Evolutionary conservation across 2,113 vertebrate genomes (phyloP).

Genomic region (Oostethus manadensis): DNA sequence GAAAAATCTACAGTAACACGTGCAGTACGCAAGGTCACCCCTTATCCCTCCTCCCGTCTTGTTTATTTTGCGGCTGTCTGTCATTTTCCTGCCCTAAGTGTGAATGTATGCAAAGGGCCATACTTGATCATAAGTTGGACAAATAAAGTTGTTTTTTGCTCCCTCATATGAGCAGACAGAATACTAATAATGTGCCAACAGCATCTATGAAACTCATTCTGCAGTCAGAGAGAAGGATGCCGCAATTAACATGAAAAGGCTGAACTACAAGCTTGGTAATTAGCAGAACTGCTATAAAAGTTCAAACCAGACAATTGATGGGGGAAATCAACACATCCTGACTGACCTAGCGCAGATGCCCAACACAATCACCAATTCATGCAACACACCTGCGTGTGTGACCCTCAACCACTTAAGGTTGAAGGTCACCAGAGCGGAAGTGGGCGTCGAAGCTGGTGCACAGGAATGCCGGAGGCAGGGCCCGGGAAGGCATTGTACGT

Average conservation of each 20-base stretch:
- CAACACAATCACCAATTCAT: slow-evolving; percentile 11
- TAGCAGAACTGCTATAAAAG: slow-evolving; percentile 16
- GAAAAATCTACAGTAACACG: slow-evolving; percentile 20
- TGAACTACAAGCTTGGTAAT: slow-evolving; percentile 27
- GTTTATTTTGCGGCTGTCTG: slow-evolving; percentile 28
- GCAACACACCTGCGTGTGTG: slow-evolving; percentile 48
- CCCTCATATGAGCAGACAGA: background rate
- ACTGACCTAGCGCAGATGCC: slow-evolving; percentile 5
- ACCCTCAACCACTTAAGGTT: slow-evolving; percentile 21
- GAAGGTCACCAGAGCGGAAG: slow-evolving; percentile 31
- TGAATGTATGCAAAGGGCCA: slow-evolving; percentile 10
- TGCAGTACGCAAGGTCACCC: slow-evolving; percentile 19
- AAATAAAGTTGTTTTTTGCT: slow-evolving; percentile 24
- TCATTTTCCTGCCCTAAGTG: slow-evolving; percentile 17
- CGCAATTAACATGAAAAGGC: slow-evolving; percentile 27
- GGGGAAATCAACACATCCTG: background rate
- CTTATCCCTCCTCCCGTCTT: slow-evolving; percentile 17
- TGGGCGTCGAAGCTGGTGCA: slow-evolving; percentile 34
- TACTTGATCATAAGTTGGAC: slow-evolving; percentile 28
- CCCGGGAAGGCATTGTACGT: slow-evolving; percentile 24
- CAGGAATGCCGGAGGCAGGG: slow-evolving; percentile 38
- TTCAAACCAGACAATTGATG: slow-evolving; percentile 22
- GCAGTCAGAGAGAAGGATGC: slow-evolving; percentile 6
- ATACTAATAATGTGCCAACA: slow-evolving; percentile 17
- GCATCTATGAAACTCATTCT: slow-evolving; percentile 22